Evolutionary conservation across 2,113 vertebrate species (phyloP), one percentile per base, ranked within the genome.

Genomic region (Philantomba maxwellii): DNA sequence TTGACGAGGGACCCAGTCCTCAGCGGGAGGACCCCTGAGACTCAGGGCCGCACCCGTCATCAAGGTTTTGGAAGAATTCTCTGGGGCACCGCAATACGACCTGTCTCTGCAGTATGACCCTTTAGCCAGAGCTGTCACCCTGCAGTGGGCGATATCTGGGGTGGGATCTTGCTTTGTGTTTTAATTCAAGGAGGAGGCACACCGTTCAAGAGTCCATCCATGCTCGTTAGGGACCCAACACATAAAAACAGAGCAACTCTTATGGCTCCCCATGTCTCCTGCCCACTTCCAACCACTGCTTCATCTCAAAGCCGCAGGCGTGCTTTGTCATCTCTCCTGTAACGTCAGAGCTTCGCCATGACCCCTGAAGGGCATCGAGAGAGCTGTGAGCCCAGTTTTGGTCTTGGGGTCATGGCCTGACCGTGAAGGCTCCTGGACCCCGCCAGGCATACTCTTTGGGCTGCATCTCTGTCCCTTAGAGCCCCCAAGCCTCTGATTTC

Each of bases 1-100:
- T 45, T 28, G 43, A 7, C 2, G 0, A 36, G 33, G 49, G 70
- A 10, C 33, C 19, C 19, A 47, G 7, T 49, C 33, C 10, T 6
- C 9, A 7, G n/a, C 0, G 5, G 15, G n/a, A 47, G 25, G 0
- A 10, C 15, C 33, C 58, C 30, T 2, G 45, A n/a, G 77, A 36
- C 2, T 53, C 30, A 15, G 12, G 23, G 1, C 7, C 19, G 10
- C 39, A 5, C 66, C 5, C 51, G 57, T 78, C 36, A 33, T 51
- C 7, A 36, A 36, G 30, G n/a, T 53, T 94, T 51, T 86, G 58
- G 16, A 53, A 45, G 10, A 6, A 9, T 64, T 25, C n/a, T 81
- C 49, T 36, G 66, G 62, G 60, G 15, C 30, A 6, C 95, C 7
- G 7, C 75, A 73, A 3, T 73, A 23, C 0, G 9, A 23, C 77